phyloP scores from a whole-genome alignment of 2,113 vertebrate genomes.

The Falco punctatus region DNA sequence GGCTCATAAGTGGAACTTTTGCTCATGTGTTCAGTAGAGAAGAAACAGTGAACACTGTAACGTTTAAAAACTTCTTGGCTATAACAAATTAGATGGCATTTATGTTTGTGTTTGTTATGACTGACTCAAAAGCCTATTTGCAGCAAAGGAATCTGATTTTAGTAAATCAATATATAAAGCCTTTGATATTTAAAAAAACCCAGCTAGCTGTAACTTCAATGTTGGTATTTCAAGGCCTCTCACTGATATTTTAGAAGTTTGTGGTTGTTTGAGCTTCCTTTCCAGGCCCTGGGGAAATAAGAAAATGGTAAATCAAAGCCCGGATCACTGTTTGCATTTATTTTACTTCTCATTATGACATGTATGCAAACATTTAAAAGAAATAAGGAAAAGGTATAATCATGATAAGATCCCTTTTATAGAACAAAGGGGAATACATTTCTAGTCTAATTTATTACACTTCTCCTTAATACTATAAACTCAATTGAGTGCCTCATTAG shows the following conservation, averaged over 20 bases:
- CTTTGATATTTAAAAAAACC: constrained; percentile 73
- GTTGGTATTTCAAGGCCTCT: constrained; percentile 75
- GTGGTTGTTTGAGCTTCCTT: constrained; percentile 75
- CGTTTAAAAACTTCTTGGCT: constrained; percentile 28
- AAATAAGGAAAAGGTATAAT: constrained; percentile 53
- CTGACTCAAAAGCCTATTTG: constrained; percentile 69
- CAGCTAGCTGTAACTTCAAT: constrained; percentile 68
- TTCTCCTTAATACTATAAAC: constrained; percentile 15
- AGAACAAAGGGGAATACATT: constrained; percentile 48
- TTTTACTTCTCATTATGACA: constrained; percentile 75
- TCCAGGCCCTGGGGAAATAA: constrained; percentile 75
- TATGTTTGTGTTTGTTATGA: constrained; percentile 69
- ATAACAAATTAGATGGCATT: constrained; percentile 68
- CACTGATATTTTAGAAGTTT: constrained; percentile 76
- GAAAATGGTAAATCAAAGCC: constrained; percentile 74
- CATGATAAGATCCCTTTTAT: constrained; percentile 31
- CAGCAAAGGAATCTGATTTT: constrained; percentile 71
- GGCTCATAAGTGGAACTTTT: background rate
- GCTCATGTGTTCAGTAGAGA: background rate
- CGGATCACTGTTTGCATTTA: constrained; percentile 68
- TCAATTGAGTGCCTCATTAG: background rate
- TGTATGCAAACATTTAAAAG: constrained; percentile 70
- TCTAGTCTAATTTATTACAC: constrained; percentile 35
- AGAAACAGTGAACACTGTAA: background rate
- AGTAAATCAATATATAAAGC: constrained; percentile 72